These are phyloP conservation scores for Tuberolachnus salignus DNA, from an alignment of 2,888 invertebrate genomes.

Conservation along the genomic window DNA sequence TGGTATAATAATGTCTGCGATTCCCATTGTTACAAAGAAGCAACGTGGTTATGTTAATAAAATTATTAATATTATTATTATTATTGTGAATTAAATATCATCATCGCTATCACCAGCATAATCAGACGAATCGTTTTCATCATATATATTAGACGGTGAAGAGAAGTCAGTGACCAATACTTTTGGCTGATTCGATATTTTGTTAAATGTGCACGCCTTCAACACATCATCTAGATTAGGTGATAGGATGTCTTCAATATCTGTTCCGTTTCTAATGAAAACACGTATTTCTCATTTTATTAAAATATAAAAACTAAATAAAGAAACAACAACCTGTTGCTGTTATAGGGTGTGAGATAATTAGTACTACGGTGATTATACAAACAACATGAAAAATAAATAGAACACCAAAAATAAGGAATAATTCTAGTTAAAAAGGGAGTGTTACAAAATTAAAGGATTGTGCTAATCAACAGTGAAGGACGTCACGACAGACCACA, in stretches of 20 bases:
- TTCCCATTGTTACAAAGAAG: slow-evolving; percentile 35
- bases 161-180: slow-evolving; percentile 58
- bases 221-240: slow-evolving; percentile 72
- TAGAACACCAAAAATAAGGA: slow-evolving; percentile 17
- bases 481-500: slow-evolving; percentile 51
- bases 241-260: slow-evolving; percentile 70
- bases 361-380: slow-evolving; percentile 43
- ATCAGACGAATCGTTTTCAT: slow-evolving; percentile 60
- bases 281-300: background rate
- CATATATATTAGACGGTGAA: slow-evolving; percentile 52
- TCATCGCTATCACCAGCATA: slow-evolving; percentile 60
- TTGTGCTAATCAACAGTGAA: slow-evolving; percentile 47
- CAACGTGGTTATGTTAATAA: slow-evolving; percentile 21
- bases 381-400: slow-evolving; percentile 1
- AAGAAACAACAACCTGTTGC: slow-evolving; percentile 19
- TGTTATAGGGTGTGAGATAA: slow-evolving; percentile 24
- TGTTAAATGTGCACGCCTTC: slow-evolving; percentile 60
- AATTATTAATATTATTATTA: slow-evolving; percentile 38
- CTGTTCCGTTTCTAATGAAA: slow-evolving; percentile 44
- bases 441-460: slow-evolving; percentile 44
- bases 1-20: slow-evolving; percentile 52
- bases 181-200: slow-evolving; percentile 58
- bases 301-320: background rate
- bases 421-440: slow-evolving; percentile 27
- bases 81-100: slow-evolving; percentile 45